Evolutionary conservation across 2,113 vertebrate species (phyloP).

Genomic region (Hylia prasina): DNA sequence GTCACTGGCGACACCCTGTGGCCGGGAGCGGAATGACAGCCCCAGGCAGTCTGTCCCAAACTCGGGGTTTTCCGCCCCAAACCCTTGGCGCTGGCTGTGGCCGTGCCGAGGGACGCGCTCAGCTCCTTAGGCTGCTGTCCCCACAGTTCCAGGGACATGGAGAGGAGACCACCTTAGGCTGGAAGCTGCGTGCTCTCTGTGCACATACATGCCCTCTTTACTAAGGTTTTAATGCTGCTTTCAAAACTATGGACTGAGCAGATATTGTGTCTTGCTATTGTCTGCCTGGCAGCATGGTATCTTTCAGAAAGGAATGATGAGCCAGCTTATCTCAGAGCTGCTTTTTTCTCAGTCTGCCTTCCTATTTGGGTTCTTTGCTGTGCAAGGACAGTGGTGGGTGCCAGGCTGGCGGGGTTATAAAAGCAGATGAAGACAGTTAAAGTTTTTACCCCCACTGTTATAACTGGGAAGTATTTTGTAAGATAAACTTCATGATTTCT

Average conservation of each 20-base stretch:
- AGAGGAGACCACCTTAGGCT: neutral
- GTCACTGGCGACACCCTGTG: slow-evolving; percentile 34
- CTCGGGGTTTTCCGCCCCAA: rapidly evolving
- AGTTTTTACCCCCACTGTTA: neutral
- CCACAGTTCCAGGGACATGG: rapidly evolving
- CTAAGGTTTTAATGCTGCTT: rapidly evolving
- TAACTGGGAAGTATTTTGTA: neutral
- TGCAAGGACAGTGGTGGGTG: neutral
- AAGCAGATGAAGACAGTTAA: neutral
- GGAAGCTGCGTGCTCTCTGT: neutral
- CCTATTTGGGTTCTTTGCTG: neutral
- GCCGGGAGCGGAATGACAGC: neutral
- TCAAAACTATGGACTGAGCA: neutral
- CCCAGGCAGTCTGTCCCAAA: rapidly evolving
- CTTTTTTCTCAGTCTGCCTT: neutral
- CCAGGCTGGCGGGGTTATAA: neutral
- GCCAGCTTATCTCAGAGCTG: neutral
- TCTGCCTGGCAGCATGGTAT: neutral
- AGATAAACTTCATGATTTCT: slow-evolving; percentile 23
- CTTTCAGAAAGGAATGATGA: neutral
- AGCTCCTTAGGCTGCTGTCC: neutral
- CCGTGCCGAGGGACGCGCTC: rapidly evolving
- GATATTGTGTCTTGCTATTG: neutral
- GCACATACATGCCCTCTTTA: rapidly evolving
- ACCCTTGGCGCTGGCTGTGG: rapidly evolving